Evolutionary conservation across 2,797 vertebrate genomes (phyloP).

Genomic region (Podarcis lilfordi): DNA sequence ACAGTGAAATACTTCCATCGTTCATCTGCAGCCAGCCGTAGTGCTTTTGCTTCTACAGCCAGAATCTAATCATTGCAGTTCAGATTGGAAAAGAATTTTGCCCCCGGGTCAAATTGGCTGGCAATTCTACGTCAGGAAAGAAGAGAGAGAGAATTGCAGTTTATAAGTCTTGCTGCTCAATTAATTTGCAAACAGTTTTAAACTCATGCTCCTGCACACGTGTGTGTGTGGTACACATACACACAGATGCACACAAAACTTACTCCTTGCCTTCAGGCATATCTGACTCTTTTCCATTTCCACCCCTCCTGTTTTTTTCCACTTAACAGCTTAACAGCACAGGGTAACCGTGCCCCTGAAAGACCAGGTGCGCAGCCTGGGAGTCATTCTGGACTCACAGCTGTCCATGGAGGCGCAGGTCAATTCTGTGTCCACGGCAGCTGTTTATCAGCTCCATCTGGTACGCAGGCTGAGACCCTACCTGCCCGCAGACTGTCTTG

Average conservation of each 20-base stretch:
- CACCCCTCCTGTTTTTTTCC: neutral
- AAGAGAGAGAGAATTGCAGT: neutral
- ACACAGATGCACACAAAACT: neutral
- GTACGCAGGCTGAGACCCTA: too few species aligned
- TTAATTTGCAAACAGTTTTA: constrained; percentile 23
- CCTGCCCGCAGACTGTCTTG: too few species aligned
- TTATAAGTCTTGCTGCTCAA: neutral
- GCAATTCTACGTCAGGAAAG: neutral
- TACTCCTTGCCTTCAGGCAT: constrained; percentile 18
- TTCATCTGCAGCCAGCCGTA: neutral
- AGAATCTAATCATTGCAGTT: neutral
- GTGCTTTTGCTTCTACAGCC: neutral
- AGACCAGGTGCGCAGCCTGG: too few species aligned
- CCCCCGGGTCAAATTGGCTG: neutral
- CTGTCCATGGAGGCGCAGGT: too few species aligned
- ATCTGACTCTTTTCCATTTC: neutral
- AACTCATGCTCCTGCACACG: too few species aligned
- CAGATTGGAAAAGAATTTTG: neutral
- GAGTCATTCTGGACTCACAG: too few species aligned
- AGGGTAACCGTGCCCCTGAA: too few species aligned
- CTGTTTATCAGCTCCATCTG: too few species aligned
- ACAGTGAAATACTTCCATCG: neutral
- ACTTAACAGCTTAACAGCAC: neutral
- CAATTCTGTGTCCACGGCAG: too few species aligned
- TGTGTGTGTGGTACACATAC: too few species aligned